Conservation (phyloP, 2,888 invertebrate species). For the Sphinx pinastri region DNA sequence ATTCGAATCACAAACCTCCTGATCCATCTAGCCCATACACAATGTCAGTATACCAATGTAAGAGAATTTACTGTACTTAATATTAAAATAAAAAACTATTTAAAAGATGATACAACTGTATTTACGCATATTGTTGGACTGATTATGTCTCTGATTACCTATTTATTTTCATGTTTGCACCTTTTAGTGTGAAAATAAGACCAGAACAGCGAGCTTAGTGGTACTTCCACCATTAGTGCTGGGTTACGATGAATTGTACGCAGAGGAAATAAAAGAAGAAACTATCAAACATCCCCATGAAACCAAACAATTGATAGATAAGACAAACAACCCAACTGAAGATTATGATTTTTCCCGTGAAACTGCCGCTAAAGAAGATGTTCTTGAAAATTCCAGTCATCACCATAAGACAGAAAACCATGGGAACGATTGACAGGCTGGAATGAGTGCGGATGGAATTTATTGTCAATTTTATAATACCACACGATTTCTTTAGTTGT, state of each 20-base stretch:
- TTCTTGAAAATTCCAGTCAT: not conserved
- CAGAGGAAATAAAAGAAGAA: constrained; percentile 33
- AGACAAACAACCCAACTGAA: not conserved
- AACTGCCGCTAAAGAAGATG: not conserved
- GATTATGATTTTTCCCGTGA: not conserved
- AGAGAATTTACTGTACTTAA: too few relatives aligned
- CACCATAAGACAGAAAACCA: not conserved
- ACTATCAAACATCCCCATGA: constrained; percentile 26
- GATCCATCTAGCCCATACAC: too few relatives aligned
- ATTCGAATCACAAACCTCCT: too few relatives aligned
- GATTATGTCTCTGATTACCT: not conserved
- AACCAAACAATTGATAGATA: constrained; percentile 6
- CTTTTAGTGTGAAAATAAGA: constrained; percentile 34
- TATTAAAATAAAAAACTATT: too few relatives aligned
- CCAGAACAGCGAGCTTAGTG: constrained; percentile 61
- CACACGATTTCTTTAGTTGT: not conserved
- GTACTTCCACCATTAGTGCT: constrained; percentile 67
- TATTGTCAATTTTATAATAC: constrained; percentile 1
- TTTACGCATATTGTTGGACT: too few relatives aligned
- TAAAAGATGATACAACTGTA: too few relatives aligned
- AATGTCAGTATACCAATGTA: too few relatives aligned
- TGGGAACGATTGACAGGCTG: not conserved
- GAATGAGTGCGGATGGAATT: not conserved
- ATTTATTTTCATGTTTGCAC: not conserved
- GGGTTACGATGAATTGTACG: constrained; percentile 67